Base-by-base conservation (phyloP, 1,140 invertebrate genomes). In the Leptinotarsa lineolata region DNA sequence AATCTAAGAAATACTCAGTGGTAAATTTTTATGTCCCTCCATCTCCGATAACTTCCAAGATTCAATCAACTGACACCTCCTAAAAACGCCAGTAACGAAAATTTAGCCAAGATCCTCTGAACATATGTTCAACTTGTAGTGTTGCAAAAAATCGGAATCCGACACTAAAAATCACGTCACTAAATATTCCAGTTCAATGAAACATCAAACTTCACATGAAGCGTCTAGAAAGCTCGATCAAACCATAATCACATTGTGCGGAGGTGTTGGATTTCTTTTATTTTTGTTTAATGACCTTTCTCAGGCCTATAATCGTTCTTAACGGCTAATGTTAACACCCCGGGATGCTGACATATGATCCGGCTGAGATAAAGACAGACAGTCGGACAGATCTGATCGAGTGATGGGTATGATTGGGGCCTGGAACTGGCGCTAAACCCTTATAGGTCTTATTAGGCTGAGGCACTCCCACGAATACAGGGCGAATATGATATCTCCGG, bases 331-430 rank as follows among this genome's bases (percentile, higher is more conserved):
- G 72, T 73, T 73, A 68, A 73, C 66, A 69, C 72, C 67, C 66
- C 72, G 60, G 48, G 48, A 54, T 54, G 66, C 72, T 69, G 72
- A 73, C 72, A 73, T 73, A 46, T 58, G 72, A 73, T 73, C 66
- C 72, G 24, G 30, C 22, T n/a, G 20, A 65, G 63, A 65, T 65
- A 65, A 65, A 65, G 22, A 24, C 63, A 65, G 63, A 65, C 63
- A 39, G 16, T 69, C 63, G 48, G 74, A 39, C 45, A 68, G 59
- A 45, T 63, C 30, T 39, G 72, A 68, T 21, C 60, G 59, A 46
- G 46, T 60, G 39, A 65, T 66, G 74, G 18, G 13, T 65, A 65
- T 24, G 16, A 65, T 21, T 65, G 48, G 61, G 59, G 15, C 15
- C 15, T 16, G 48, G 48, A 54, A 39, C 30, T 48, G 71, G 63